Evolutionary conservation across 2,797 vertebrate genomes (phyloP).

Genomic region (Neosilurus mollespiculum): DNA sequence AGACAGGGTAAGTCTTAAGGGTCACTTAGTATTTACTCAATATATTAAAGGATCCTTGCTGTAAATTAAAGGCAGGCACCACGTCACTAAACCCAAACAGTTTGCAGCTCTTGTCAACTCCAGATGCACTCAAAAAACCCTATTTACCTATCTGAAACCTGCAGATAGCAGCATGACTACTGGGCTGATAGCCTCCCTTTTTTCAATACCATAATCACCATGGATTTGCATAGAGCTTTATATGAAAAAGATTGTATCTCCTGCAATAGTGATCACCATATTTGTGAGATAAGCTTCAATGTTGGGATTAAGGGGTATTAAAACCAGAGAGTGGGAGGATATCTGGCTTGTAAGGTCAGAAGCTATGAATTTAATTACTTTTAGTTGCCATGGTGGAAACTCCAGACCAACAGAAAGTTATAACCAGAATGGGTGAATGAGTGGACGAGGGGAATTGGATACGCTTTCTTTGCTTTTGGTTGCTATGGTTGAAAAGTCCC

Average conservation of each 20-base stretch:
- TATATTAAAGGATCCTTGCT: neutral
- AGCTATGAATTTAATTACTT: constrained; percentile 73
- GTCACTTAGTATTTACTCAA: neutral
- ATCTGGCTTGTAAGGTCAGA: constrained; percentile 61
- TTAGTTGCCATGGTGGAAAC: constrained; percentile 67
- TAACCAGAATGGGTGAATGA: constrained; percentile 51
- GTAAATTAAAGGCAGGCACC: constrained; percentile 13
- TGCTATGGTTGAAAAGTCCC: constrained; percentile 36
- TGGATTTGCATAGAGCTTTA: constrained; percentile 47
- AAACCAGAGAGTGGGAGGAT: constrained; percentile 63
- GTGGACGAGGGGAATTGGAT: constrained; percentile 55
- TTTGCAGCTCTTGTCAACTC: neutral
- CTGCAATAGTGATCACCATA: constrained; percentile 60
- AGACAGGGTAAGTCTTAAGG: neutral
- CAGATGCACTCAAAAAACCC: neutral
- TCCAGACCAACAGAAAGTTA: constrained; percentile 61
- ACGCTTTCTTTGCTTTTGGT: constrained; percentile 59
- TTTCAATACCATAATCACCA: constrained; percentile 15
- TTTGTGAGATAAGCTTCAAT: constrained; percentile 58
- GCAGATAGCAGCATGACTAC: constrained; percentile 13
- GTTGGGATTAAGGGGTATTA: constrained; percentile 51
- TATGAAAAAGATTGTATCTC: constrained; percentile 68
- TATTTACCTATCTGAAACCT: neutral
- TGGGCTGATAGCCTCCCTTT: neutral
- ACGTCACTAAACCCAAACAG: neutral